A percentile compares a stretch with the other conserved stretches of the same genome.
phyloP scores from a whole-genome alignment of 2,113 vertebrate species.

The Entomyzon cyanotis region DNA sequence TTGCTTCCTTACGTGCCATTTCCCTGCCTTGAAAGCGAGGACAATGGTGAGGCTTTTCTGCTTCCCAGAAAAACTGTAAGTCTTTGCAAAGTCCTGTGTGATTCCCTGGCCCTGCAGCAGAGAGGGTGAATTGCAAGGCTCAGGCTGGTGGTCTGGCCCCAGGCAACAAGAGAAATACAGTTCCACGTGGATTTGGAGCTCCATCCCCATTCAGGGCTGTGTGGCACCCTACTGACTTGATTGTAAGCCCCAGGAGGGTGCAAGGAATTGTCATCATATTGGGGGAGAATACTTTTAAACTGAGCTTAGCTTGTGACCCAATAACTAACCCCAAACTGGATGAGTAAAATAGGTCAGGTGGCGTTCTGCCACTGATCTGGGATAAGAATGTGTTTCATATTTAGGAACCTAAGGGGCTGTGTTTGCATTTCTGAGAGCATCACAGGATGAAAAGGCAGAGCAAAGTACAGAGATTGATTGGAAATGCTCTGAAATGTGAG shows the following conservation, averaged over 20 bases:
- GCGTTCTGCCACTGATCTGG: neutral
- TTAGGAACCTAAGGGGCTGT: neutral
- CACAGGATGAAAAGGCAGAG: neutral
- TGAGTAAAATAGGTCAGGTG: neutral
- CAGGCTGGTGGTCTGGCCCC: neutral
- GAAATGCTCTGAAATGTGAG: neutral
- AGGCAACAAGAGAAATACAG: neutral
- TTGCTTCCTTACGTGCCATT: neutral
- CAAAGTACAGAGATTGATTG: neutral
- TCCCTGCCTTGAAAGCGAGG: neutral
- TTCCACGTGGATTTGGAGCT: neutral
- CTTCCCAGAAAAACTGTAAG: neutral
- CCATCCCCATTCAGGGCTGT: neutral
- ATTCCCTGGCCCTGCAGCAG: neutral
- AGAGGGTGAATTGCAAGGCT: neutral
- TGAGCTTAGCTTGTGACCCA: neutral
- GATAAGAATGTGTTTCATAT: neutral
- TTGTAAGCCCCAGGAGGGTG: neutral
- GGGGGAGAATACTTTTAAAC: neutral
- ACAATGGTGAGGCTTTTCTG: neutral
- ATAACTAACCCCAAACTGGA: neutral
- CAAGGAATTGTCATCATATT: neutral
- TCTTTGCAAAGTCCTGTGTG: neutral
- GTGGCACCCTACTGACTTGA: neutral
- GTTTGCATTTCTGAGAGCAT: constrained; percentile 18